A percentile compares a stretch with the other conserved stretches of the same genome.
Conservation (phyloP, 2,113 vertebrate species). For the Podarcis cretensis region DNA sequence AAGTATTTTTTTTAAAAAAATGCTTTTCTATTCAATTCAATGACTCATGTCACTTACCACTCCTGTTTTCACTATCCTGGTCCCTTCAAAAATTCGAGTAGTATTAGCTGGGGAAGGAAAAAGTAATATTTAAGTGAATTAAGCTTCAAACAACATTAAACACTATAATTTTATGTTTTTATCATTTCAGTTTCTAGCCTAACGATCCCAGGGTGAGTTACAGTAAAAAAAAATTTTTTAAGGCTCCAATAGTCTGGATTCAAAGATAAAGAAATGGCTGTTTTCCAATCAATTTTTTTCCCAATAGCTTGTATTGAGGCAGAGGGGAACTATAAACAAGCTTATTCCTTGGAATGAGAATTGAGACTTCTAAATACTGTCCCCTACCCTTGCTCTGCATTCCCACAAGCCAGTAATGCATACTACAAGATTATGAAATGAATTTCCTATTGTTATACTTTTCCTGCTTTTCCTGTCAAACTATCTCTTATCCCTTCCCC, state of each 20-base stretch:
- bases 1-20: background rate
- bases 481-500: too few relatives aligned
- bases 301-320: background rate
- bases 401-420: background rate
- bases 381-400: too few relatives aligned
- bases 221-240: too few relatives aligned
- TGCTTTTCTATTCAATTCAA: background rate
- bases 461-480: background rate
- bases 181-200: too few relatives aligned
- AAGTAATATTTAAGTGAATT: conserved; percentile 52
- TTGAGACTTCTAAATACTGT: background rate
- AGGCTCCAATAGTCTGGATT: background rate
- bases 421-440: background rate
- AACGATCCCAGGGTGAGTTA: too few relatives aligned
- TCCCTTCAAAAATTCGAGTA: conserved; percentile 96
- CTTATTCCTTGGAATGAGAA: background rate
- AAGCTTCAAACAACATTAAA: background rate
- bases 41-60: conserved; percentile 84
- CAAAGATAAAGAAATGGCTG: background rate
- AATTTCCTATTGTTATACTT: background rate
- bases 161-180: too few relatives aligned
- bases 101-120: conserved; percentile 89
- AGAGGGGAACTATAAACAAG: background rate
- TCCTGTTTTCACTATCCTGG: conserved; percentile 96
- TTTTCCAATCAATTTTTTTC: background rate